Base-by-base conservation (phyloP, 1,140 invertebrate genomes). In the Phthorimaea operculella region DNA sequence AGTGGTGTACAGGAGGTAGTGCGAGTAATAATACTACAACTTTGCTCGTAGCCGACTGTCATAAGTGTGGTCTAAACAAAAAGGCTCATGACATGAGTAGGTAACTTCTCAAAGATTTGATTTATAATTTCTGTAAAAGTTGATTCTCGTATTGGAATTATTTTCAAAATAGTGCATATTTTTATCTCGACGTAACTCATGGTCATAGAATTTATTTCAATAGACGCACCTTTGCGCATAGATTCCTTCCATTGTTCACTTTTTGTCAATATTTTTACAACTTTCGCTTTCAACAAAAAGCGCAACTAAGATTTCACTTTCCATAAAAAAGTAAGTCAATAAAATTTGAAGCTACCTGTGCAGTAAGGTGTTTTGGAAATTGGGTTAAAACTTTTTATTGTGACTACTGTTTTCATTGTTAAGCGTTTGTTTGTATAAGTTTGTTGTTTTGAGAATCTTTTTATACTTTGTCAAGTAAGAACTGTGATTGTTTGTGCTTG, bases 231-330 rank as follows among this genome's bases (percentile, higher is more conserved):
- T n/a, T n/a, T n/a, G n/a, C n/a, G n/a, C n/a, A 28, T 4, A 28
- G 6, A 28, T 28, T 28, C 2, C 21, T 6, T 2, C 2, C 21
- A 28, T 28, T 28, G 36, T 39, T n/a, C 8, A 39, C 36, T 39
- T 57, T 39, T 55, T 4, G 2, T 28, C 21, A 28, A 28, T 28
- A 59, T 45, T 34, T 52, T 52, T 39, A 28, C 21, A 62, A 62
- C 76, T 81, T 77, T 81, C 74, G 67, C 72, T 81, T 79, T 79
- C 57, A 63, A 79, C 71, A 78, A 75, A 72, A 71, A 73, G 56
- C 14, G n/a, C 5, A 50, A 51, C 42, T 36, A 4, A 51, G 57
- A 60, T 58, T 63, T 59, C 55, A 58, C 55, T 63, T 57, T 57
- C 48, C 28, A 60, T 63, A 71, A 66, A 69, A 69, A 58, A 48